Conservation (phyloP, 1,140 invertebrate genomes). For the Zaprionus capensis region DNA sequence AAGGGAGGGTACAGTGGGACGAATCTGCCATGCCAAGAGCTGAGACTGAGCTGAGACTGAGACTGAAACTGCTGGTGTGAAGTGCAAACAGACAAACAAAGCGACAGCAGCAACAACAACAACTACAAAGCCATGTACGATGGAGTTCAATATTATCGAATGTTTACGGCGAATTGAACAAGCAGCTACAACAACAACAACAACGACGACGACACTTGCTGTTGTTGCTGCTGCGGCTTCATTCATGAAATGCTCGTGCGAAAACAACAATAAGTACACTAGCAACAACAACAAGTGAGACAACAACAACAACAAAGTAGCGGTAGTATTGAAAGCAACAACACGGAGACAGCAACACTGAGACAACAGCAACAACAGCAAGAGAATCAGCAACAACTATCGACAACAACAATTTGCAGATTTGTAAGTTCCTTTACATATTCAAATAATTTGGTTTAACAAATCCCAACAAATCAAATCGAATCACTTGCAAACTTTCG, state of each 20-base stretch:
- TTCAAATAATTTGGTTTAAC: slow-evolving; percentile 25
- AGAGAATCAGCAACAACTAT: slow-evolving; percentile 6
- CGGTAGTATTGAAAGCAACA: no score
- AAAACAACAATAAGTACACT: slow-evolving; percentile 39
- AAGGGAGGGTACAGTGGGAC: background rate
- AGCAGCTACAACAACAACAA: slow-evolving; percentile 30
- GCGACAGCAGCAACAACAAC: slow-evolving; percentile 22
- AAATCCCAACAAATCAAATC: slow-evolving; percentile 3
- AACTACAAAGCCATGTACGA: slow-evolving; percentile 5
- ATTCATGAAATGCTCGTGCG: slow-evolving; percentile 55
- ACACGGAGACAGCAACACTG: no score
- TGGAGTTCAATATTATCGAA: slow-evolving; percentile 59
- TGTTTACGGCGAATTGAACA: slow-evolving; percentile 41
- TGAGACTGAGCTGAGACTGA: background rate
- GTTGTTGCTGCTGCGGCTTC: slow-evolving; percentile 18
- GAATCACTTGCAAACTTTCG: slow-evolving; percentile 14
- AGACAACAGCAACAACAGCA: background rate
- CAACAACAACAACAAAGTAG: background rate
- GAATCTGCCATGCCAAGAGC: slow-evolving; percentile 21
- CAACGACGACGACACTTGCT: slow-evolving; percentile 26
- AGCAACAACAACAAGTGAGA: slow-evolving; percentile 17
- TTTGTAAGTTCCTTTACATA: slow-evolving; percentile 45
- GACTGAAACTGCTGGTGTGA: slow-evolving; percentile 38
- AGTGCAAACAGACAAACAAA: slow-evolving; percentile 43
- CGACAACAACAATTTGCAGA: slow-evolving; percentile 4